Evolutionary conservation across 1,140 invertebrate genomes (phyloP).

Genomic region (Gerris buenoi): DNA sequence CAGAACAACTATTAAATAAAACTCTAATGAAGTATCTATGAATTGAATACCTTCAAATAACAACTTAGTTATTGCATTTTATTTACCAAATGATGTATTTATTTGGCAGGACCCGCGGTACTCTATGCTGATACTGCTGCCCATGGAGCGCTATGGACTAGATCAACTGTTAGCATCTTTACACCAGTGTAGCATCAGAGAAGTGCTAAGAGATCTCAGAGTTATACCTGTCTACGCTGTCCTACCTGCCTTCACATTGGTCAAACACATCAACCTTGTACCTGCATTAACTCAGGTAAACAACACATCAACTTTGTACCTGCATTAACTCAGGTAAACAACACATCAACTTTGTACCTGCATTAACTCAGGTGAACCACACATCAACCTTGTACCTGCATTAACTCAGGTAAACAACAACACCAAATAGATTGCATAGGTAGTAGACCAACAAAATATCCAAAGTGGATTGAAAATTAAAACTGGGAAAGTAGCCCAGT

Average conservation of each 20-base stretch:
- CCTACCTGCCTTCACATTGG: constrained; percentile 59
- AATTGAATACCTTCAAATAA: too few relatives aligned
- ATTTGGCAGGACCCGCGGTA: constrained; percentile 37
- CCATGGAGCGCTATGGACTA: constrained; percentile 31
- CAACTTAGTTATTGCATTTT: too few relatives aligned
- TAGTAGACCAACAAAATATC: too few relatives aligned
- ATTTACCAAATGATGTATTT: constrained; percentile 4
- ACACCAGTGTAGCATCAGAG: constrained; percentile 35
- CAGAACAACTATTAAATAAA: too few relatives aligned
- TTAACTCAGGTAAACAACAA: constrained; percentile 49
- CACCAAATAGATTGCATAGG: too few relatives aligned
- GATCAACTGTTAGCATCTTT: constrained; percentile 30
- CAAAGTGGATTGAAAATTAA: too few relatives aligned
- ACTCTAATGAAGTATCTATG: too few relatives aligned
- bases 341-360: too few relatives aligned
- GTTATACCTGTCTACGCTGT: constrained; percentile 51
- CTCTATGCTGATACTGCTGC: constrained; percentile 34
- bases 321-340: too few relatives aligned
- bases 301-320: too few relatives aligned
- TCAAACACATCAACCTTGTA: constrained; percentile 58
- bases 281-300: constrained; percentile 56
- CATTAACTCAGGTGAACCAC: constrained; percentile 59
- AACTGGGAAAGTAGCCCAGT: too few relatives aligned
- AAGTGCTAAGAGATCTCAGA: constrained; percentile 46
- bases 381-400: constrained; percentile 55